Evolutionary conservation across 1,140 invertebrate genomes (phyloP), one percentile per base, ranked within the genome.

Genomic region (Batillaria attramentaria): DNA sequence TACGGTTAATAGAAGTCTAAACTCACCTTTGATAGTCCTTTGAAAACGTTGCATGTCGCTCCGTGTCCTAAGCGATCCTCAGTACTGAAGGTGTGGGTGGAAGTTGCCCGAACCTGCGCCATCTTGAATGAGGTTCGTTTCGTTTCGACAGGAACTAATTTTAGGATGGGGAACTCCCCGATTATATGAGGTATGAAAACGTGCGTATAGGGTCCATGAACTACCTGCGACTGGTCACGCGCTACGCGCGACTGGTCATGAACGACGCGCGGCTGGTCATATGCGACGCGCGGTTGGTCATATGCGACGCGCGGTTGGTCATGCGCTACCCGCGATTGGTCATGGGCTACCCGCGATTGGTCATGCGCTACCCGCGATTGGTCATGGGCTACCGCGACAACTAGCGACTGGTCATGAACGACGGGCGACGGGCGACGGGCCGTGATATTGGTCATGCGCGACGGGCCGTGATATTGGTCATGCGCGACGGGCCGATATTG

Each of bases 31-130:
- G 97, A 97, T 0, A 98, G 96, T 13, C 97, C 97, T 85, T 96
- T 95, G 90, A 96, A 98, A 3, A 99, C 97, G 24, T 96, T 96
- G 28, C 97, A 97, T 1, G 97, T 99, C 5, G 97, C 97, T 57
- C 97, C 97, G 91, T 97, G 97, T 0, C 97, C 97, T 28, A 98
- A 92, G 18, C 98, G 96, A 92, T 95, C 97, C 3, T 96, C 97
- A 0, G 96, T 97, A 88, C 96, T 97, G 97, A 97, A 99, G 42
- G 98, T 96, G 92, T 97, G 98, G 35, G 62, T 70, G 1, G 54
- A 31, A 16, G 81, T 83, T 2, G 46, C 70, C 10, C 81, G 75
- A 20, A 79, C 57, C n/a, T 20, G 66, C 78, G 78, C 72, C 78
- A 79, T 74, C 57, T 75, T 75, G 28, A n/a, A 20, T 24, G 16